A percentile compares a stretch with the other conserved stretches of the same genome.
phyloP scores from a whole-genome alignment of 2,797 vertebrate species.

The Galago senegalensis region DNA sequence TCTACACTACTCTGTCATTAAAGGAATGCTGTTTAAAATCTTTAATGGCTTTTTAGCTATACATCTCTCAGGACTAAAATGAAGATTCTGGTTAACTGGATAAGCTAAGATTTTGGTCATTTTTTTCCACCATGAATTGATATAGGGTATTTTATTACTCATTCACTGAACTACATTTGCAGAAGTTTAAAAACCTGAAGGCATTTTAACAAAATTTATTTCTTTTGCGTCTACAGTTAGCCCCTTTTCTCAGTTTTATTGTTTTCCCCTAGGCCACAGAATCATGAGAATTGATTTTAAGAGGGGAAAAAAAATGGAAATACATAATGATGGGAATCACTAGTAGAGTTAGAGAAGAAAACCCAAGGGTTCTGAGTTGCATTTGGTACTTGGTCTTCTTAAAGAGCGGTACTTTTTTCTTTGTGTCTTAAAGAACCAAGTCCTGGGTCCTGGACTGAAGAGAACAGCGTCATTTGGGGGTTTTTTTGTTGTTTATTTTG shows the following conservation, averaged over 20 bases:
- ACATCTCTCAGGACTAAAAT: constrained; percentile 32
- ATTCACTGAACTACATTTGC: constrained; percentile 31
- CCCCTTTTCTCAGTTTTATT: neutral
- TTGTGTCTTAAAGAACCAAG: constrained; percentile 43
- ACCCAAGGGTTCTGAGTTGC: neutral
- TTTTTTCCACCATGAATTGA: constrained; percentile 13
- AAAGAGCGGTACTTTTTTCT: constrained; percentile 14
- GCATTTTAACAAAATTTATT: constrained; percentile 32
- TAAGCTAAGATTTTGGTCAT: constrained; percentile 2
- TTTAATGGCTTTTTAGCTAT: constrained; percentile 39
- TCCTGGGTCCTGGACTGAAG: neutral
- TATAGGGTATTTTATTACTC: constrained; percentile 33
- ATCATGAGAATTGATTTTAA: neutral
- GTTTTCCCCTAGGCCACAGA: neutral
- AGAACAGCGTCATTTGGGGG: constrained; percentile 43
- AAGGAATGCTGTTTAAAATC: constrained; percentile 19
- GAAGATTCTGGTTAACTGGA: constrained; percentile 18
- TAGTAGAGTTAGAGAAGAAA: neutral
- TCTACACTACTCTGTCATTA: neutral
- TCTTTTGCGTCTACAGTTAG: constrained; percentile 19
- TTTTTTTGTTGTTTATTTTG: neutral
- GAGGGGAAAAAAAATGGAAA: neutral
- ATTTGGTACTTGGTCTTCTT: constrained; percentile 36
- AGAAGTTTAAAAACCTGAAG: constrained; percentile 2
- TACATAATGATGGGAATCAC: neutral